Base-by-base conservation (phyloP, 2,113 vertebrate species). In the Rhagologus leucostigma region DNA sequence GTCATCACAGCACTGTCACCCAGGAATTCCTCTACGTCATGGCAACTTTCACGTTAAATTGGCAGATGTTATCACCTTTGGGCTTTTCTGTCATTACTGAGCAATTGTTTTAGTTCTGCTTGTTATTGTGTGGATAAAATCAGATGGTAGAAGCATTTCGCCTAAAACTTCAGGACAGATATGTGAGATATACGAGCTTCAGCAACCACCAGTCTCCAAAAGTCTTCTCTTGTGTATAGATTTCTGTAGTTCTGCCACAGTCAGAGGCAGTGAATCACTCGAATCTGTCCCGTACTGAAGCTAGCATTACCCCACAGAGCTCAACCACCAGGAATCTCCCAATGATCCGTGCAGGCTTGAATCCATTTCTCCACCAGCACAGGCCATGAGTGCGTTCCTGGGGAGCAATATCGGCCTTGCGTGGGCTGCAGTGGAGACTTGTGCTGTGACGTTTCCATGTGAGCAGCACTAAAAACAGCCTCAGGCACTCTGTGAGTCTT, bases 391-490 rank as follows among this genome's bases (percentile, higher is more conserved):
- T 55, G 57, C 2, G 3, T 10, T 91, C 93, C 78, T 70, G 56
- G 75, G 59, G 44, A 92, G 65, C 80, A 49, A 3, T 52, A n/a
- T 19, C 19, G n/a, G 27, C 63, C 95, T 29, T 46, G 73, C 0
- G 6, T 57, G 68, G 75, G 63, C 75, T 91, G 71, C 64, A 27
- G 1, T 56, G 79, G 87, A 75, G 79, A 60, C 56, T 63, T 47
- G 73, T 27, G 56, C 60, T 89, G 79, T 68, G 90, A 90, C 0
- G 8, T 84, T 94, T 86, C 90, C 71, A 64, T 78, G 52, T 81
- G 24, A 92, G 87, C 59, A 50, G 78, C 22, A n/a, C 85, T 90
- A 74, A 85, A 90, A 96, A 46, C 92, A 92, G 79, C 85, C 85
- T 42, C 27, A 93, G 83, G 85, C 90, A 57, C 55, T 11, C 73